Conservation (phyloP, 2,113 vertebrate species). For the Microcebus ravelobensis region DNA sequence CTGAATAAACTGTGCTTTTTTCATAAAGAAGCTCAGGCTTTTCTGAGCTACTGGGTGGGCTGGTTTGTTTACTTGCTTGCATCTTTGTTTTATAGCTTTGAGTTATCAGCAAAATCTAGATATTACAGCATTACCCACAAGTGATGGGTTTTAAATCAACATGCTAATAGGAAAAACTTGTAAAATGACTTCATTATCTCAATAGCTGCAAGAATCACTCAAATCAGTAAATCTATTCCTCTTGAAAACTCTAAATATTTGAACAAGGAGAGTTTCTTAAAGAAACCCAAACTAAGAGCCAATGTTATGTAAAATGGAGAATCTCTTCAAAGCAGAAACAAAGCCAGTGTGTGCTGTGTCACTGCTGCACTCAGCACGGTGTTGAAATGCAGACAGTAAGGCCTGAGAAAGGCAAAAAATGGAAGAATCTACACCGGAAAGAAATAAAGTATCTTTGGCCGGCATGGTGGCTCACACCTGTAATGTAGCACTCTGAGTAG, state of each 20-base stretch:
- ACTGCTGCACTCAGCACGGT: no score
- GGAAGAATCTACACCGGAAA: neutral
- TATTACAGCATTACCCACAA: neutral
- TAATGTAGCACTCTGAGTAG: no score
- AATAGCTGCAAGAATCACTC: conserved; percentile 15
- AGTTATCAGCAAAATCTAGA: neutral
- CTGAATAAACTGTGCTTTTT: neutral
- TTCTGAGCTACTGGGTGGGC: neutral
- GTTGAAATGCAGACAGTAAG: neutral
- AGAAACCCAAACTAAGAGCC: neutral
- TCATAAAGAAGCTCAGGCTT: neutral
- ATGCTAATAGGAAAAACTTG: neutral
- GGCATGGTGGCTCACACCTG: no score
- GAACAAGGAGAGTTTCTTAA: neutral
- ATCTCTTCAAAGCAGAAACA: neutral
- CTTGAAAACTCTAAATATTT: conserved; percentile 48
- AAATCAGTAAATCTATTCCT: neutral
- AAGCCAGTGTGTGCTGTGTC: neutral
- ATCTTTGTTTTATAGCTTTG: neutral
- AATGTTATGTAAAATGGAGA: neutral
- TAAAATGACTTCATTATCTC: neutral
- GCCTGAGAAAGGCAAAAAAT: neutral
- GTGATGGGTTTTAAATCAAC: neutral
- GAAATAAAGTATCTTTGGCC: neutral
- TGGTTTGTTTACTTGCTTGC: neutral